These are phyloP conservation scores for Nibea coibor DNA, from an alignment of 2,113 vertebrate species.

Conservation along the genomic window DNA sequence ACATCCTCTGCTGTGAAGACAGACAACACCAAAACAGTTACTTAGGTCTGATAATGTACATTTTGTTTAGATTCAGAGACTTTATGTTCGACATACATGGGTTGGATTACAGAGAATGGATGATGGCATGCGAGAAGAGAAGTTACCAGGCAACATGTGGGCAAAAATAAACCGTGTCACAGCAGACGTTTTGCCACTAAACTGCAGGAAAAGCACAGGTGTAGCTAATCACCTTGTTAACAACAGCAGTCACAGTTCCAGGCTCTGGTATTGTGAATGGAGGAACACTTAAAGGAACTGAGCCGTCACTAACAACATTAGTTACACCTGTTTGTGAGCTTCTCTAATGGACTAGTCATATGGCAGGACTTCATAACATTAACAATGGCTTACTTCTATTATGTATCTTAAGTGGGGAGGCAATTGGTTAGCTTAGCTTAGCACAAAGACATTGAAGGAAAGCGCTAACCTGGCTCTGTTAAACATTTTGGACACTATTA, in stretches of 20 bases:
- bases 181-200: not conserved
- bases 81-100: not conserved
- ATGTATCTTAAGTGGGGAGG: too few relatives aligned
- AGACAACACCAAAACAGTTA: not conserved
- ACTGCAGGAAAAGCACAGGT: not conserved
- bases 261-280: too few relatives aligned
- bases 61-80: not conserved
- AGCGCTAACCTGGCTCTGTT: too few relatives aligned
- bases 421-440: too few relatives aligned
- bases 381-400: too few relatives aligned
- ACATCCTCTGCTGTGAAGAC: conserved; percentile 78
- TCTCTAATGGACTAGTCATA: too few relatives aligned
- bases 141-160: not conserved
- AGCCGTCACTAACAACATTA: not conserved
- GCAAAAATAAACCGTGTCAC: not conserved
- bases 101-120: not conserved
- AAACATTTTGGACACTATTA: too few relatives aligned
- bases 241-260: too few relatives aligned
- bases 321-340: not conserved
- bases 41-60: not conserved
- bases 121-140: not conserved
- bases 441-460: too few relatives aligned
- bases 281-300: not conserved
- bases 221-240: not conserved
- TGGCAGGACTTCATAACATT: too few relatives aligned